Conservation (phyloP, 2,113 vertebrate species). For the Myanophis thanlyinensis region DNA sequence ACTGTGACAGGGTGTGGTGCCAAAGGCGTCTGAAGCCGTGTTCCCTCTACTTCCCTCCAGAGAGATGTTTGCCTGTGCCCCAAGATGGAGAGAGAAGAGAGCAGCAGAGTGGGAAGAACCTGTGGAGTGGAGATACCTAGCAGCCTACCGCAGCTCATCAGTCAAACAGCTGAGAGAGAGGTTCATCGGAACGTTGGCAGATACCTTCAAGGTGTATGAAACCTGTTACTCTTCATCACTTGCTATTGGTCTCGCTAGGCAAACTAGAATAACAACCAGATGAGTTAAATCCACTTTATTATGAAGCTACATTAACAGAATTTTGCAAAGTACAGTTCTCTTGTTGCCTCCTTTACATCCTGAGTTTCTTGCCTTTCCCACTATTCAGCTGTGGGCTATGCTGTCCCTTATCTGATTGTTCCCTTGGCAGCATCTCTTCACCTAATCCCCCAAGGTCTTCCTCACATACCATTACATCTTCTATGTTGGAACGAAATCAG, state of each 20-base stretch:
- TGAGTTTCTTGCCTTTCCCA: background rate
- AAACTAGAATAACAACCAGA: background rate
- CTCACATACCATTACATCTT: background rate
- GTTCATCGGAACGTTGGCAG: too few species aligned
- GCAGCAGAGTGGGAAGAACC: too few species aligned
- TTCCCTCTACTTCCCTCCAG: too few species aligned
- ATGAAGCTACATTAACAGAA: background rate
- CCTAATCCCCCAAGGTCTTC: background rate
- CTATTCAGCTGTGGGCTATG: background rate
- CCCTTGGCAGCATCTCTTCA: background rate
- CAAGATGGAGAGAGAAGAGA: too few species aligned
- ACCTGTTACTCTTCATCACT: background rate
- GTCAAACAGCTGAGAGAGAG: too few species aligned
- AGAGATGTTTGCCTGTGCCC: too few species aligned
- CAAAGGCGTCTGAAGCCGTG: too few species aligned
- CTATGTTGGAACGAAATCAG: background rate
- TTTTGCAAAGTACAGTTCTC: background rate
- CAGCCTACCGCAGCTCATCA: too few species aligned
- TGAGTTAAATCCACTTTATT: background rate
- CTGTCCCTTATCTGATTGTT: background rate
- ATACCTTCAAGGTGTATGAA: background rate
- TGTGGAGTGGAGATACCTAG: too few species aligned
- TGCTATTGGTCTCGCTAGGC: background rate
- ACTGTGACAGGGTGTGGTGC: too few species aligned
- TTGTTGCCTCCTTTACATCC: background rate